Percentiles rank a stretch among this genome's conserved stretches.
Evolutionary conservation across 2,888 invertebrate species (phyloP).

Genomic region (Argyra leucocephala): DNA sequence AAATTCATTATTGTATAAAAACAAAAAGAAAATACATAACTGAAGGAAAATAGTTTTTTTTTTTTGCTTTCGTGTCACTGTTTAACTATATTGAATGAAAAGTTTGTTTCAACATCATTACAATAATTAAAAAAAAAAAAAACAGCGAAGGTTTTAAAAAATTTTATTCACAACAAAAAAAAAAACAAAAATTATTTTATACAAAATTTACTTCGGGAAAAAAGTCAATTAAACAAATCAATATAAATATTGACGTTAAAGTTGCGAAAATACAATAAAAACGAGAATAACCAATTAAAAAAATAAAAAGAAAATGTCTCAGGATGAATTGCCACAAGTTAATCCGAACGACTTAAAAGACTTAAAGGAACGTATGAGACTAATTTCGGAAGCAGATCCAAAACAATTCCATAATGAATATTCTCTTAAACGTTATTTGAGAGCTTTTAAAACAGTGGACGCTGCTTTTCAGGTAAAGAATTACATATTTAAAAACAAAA

Average conservation of each 20-base stretch:
- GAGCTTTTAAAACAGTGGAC: slow-evolving; percentile 65
- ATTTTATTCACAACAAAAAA: neutral
- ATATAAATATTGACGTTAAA: too few relatives aligned
- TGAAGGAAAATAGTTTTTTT: neutral
- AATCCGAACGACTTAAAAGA: slow-evolving; percentile 56
- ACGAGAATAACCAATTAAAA: neutral
- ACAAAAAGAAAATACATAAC: too few relatives aligned
- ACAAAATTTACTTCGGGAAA: neutral
- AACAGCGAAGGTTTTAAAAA: neutral
- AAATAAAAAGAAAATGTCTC: slow-evolving; percentile 31
- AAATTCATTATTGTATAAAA: neutral
- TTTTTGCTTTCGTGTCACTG: neutral
- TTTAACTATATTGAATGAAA: neutral
- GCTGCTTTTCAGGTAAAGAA: slow-evolving; percentile 59
- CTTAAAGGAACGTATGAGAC: slow-evolving; percentile 59
- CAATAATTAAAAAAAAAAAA: neutral
- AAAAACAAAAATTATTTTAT: neutral
- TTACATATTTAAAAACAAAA: neutral
- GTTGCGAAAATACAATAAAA: too few relatives aligned
- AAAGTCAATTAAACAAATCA: neutral
- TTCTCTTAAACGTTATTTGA: slow-evolving; percentile 59
- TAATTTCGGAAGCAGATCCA: slow-evolving; percentile 64
- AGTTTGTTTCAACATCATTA: too few relatives aligned
- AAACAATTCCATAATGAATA: slow-evolving; percentile 66
- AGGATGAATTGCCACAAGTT: slow-evolving; percentile 44